Conservation (phyloP, 2,888 invertebrate genomes). For the Lottia scabra region DNA sequence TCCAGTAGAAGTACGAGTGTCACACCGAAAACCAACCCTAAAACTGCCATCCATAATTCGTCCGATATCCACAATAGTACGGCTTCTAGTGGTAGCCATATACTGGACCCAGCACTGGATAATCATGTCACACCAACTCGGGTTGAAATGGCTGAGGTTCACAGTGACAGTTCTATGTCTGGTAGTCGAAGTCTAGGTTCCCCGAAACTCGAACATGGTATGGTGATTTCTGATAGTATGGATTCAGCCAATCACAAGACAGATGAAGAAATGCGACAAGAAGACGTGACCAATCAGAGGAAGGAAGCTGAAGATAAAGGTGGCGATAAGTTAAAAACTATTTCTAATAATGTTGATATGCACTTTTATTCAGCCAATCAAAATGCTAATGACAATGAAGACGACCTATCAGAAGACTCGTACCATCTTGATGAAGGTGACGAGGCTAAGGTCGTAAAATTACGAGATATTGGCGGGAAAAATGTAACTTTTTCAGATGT, state of each 20-base stretch:
- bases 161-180: conserved; percentile 63
- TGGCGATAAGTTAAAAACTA: conserved; percentile 35
- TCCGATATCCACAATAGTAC: conserved; percentile 62
- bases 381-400: conserved; percentile 67
- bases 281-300: conserved; percentile 27
- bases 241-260: conserved; percentile 26
- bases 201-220: conserved; percentile 53
- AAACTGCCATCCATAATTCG: conserved; percentile 62
- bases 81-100: conserved; percentile 65
- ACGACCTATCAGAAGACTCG: conserved; percentile 35
- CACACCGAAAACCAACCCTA: conserved; percentile 63
- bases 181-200: conserved; percentile 60
- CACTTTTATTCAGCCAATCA: conserved; percentile 63
- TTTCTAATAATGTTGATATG: conserved; percentile 25
- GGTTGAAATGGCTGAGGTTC: conserved; percentile 57
- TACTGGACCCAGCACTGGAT: conserved; percentile 47
- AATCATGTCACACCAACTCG: conserved; percentile 38
- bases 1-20: conserved; percentile 66
- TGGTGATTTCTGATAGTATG: conserved; percentile 35
- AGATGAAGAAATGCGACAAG: conserved; percentile 26
- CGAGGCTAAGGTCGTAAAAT: conserved; percentile 14
- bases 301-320: conserved; percentile 37
- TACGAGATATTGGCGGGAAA: conserved; percentile 13
- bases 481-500: conserved; percentile 19
- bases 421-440: conserved; percentile 18